Percentiles rank a stretch among this genome's conserved stretches.
These are phyloP conservation scores for Dryobota labecula DNA, from an alignment of 2,888 invertebrate species.

Conservation along the genomic window DNA sequence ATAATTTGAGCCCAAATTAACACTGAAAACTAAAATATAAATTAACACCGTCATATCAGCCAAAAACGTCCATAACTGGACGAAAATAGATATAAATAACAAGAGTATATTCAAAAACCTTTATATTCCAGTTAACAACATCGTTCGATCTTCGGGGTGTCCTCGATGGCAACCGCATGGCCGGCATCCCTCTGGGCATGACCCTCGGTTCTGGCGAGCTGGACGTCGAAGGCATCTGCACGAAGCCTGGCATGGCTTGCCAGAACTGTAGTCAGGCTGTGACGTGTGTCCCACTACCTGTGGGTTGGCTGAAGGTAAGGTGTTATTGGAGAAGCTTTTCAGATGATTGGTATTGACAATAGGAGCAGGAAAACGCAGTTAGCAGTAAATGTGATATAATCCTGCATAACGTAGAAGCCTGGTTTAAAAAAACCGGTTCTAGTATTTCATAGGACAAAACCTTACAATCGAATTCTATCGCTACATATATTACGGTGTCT, in stretches of 20 bases:
- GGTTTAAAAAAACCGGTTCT: too few species aligned
- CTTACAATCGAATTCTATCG: too few species aligned
- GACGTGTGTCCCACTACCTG: conserved; percentile 82
- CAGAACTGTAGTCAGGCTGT: conserved; percentile 83
- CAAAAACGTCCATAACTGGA: background rate
- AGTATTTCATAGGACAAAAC: too few species aligned
- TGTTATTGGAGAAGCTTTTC: background rate
- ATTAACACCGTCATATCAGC: background rate
- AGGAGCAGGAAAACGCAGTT: too few species aligned
- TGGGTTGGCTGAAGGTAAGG: conserved; percentile 84
- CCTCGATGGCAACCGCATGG: conserved; percentile 85
- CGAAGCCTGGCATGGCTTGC: conserved; percentile 78
- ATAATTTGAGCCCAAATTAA: background rate
- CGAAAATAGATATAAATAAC: background rate
- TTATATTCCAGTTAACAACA: conserved; percentile 72
- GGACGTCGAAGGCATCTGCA: conserved; percentile 86
- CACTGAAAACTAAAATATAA: background rate
- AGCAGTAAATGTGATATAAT: background rate
- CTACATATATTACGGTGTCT: too few species aligned
- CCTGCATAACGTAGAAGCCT: too few species aligned
- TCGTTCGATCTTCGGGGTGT: conserved; percentile 83
- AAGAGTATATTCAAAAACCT: background rate
- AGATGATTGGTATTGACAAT: background rate
- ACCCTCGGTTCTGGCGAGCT: conserved; percentile 82
- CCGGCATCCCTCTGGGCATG: conserved; percentile 81